Base-by-base conservation (phyloP, 2,888 invertebrate species). In the Lepidonotus clava region DNA sequence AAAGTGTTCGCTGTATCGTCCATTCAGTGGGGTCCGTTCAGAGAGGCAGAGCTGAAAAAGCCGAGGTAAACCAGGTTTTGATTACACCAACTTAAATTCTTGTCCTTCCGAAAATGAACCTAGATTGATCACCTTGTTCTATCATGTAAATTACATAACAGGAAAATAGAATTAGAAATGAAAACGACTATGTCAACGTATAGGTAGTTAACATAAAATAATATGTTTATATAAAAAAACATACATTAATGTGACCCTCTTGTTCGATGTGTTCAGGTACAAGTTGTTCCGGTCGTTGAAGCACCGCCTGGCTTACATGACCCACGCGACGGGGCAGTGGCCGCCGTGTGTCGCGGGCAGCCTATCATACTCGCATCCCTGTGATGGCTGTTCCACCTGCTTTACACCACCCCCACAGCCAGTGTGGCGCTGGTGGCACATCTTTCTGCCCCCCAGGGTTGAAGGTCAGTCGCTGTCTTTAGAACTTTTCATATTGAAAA, bases 261-360 rank as follows among this genome's bases (percentile, higher is more conserved):
- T n/a, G n/a, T n/a, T n/a, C n/a, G n/a, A n/a, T 56, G 14, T 38
- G n/a, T 41, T 66, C 87, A 94, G 94, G 85, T 98, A 98, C 94
- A 98, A 98, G 98, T 97, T 97, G 91, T 96, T 97, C 94, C 98
- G 98, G 1, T 95, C 96, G 0, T 94, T 98, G 0, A 96, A 96
- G 92, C 96, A 97, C 88, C 96, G 97, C 92, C 96, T 96, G 32
- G 96, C 98, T 0, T 97, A 96, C 91, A 92, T 98, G 83, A 96
- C 97, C 89, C 90, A 92, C 32, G 88, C 91, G 1, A 88, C 93
- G 88, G 89, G 89, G n/a, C 86, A 89, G 18, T 93, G 93, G 93
- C 93, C 93, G 11, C 90, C 87, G 96, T 96, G 91, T 95, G 95
- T 92, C 0, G 88, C 88, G 40, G 97, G 97, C 0, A 94, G 95